Evolutionary conservation across 2,888 invertebrate genomes (phyloP), one percentile per base, ranked within the genome.

Genomic region (Drosophila tripunctata): DNA sequence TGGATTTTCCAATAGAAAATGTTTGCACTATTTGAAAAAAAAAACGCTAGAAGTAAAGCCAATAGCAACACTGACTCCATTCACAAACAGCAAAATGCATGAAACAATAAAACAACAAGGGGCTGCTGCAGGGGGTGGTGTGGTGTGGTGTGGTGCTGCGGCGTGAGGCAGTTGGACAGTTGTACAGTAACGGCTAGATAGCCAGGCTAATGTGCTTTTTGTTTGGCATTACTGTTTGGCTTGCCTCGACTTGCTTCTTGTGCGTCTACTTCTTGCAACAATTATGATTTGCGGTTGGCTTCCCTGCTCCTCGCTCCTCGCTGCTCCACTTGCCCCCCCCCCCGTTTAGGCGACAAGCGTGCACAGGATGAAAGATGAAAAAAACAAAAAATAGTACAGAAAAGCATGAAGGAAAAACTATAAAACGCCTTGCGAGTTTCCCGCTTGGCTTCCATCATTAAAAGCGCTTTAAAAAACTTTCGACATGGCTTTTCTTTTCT

Each of bases 201-300:
- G 65, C 58, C 68, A 44, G 68, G 56, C 72, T 73, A 77, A 75
- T 75, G 77, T 77, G 51, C 77, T 69, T 73, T 77, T 69, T 77
- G 45, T 68, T 56, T 66, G 64, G 41, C 57, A 67, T 68, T 74
- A 48, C 64, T 74, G 60, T 61, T 72, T 30, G 40, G 43, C 21
- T 50, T 24, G 30, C 24, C 35, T 31, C 36, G 12, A 14, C 21
- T 36, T 30, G 14, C 14, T 17, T n/a, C 30, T 15, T 15, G 27
- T 12, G 3, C 24, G 14, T 6, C 31, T 66, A 1, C 24, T 50
- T 47, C 43, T n/a, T 67, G 64, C 76, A 75, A 71, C 74, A 75
- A 76, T 75, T 75, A 76, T 75, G 74, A 75, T 72, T 75, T 75
- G 74, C 76, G 75, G 75, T 72, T 38, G 51, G 54, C 50, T 21